These are phyloP conservation scores for Drosophila quinaria DNA, from an alignment of 2,888 invertebrate genomes.

Conservation along the genomic window DNA sequence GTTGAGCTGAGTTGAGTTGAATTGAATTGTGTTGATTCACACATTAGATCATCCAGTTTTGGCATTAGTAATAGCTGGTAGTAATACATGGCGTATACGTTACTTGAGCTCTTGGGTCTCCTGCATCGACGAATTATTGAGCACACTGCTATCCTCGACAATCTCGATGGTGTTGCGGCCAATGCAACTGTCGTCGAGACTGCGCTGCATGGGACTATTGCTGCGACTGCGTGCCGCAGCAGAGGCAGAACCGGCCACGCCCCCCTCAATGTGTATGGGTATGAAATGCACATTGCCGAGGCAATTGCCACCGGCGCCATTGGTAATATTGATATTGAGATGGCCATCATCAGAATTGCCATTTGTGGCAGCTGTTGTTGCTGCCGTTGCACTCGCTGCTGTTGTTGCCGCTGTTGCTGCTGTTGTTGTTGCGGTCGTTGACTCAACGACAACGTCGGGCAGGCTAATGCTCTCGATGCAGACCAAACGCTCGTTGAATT, in stretches of 20 bases:
- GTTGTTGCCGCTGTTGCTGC: conserved; percentile 31
- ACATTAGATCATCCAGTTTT: conserved; percentile 43
- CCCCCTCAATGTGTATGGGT: conserved; percentile 83
- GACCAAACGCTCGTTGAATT: conserved; percentile 81
- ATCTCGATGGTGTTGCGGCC: conserved; percentile 81
- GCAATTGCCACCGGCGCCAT: conserved; percentile 82
- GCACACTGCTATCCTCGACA: conserved; percentile 76
- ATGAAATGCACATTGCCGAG: conserved; percentile 84
- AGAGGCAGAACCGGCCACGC: conserved; percentile 39
- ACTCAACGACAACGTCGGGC: conserved; percentile 86
- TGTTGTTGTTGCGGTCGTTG: conserved; percentile 73
- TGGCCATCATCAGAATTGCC: conserved; percentile 71
- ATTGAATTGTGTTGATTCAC: conserved; percentile 22
- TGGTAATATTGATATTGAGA: conserved; percentile 83
- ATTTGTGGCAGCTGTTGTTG: conserved; percentile 35
- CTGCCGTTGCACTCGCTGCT: conserved; percentile 32
- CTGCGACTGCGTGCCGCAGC: conserved; percentile 63
- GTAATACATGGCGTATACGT: conserved; percentile 51
- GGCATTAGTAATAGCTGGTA: conserved; percentile 14
- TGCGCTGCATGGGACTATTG: conserved; percentile 73
- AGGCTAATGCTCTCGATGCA: conserved; percentile 86
- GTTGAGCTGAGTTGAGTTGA: background rate
- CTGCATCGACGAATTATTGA: conserved; percentile 42
- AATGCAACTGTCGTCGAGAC: conserved; percentile 82
- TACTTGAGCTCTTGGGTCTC: conserved; percentile 67